Base-by-base conservation (phyloP, 64 coral and sea anemone genomes). In the Stichodactyla mertensii region DNA sequence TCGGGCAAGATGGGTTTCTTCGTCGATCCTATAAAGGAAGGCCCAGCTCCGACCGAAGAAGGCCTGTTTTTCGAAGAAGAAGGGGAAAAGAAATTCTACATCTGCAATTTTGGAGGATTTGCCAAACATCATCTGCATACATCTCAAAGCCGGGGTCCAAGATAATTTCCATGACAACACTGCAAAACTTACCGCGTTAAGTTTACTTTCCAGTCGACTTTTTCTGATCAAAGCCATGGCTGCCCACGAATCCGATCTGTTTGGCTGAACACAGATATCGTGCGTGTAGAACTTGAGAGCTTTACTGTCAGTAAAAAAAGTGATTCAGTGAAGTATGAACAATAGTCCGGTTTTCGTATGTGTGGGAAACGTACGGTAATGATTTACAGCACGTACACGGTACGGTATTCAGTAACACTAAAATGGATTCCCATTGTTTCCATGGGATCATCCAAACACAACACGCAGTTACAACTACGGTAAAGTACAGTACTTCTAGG, bases 221-320 rank as follows among this genome's bases (percentile, higher is more conserved):
- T 99, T 94, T 56, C 93, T 87, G 61, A 92, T 92, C 4, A 99
- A 71, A 11, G 97, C 97, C 93, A 99, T 99, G 15, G 93, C 97
- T 56, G 97, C 97, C 97, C 97, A 99, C 7, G 93, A 94, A 67
- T 99, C 97, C n/a, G 93, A 91, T 24, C 97, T 86, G 64, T 99
- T 84, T 11, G 97, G 97, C 67, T 95, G 89, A 23, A 94, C 88
- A 74, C 90, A 92, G 8, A 99, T 90, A 80, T 99, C 97, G 54
- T 99, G 97, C 79, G 93, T 99, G 82, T 95, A 99, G 70, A 95
- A 99, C 88, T 99, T 99, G 16, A 99, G 91, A n/a, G 97, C 97
- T 99, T 99, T 45, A 45, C 36, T 45, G 1, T 45, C 36, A 2
- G 36, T 45, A 45, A 45, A 45, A 45, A 45, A 45, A 45, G 36